Evolutionary conservation across 2,113 vertebrate genomes (phyloP).

Genomic region (Psilopsiagon aurifrons): DNA sequence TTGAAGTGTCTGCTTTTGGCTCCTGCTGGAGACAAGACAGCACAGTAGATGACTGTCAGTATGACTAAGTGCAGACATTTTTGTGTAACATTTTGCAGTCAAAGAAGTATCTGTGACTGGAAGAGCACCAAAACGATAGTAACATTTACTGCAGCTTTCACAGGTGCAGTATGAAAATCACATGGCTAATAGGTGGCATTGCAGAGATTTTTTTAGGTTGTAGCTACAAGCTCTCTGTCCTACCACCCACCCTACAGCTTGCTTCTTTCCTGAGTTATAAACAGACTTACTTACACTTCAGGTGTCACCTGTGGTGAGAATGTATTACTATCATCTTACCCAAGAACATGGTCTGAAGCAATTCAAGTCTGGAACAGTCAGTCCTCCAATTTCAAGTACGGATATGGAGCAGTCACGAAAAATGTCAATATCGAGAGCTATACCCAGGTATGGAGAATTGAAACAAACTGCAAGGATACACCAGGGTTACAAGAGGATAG

Average conservation of each 20-base stretch:
- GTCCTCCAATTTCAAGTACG: slow-evolving; percentile 33
- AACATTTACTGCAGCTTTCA: not conserved
- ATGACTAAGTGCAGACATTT: not conserved
- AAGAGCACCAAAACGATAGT: not conserved
- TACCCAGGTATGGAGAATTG: slow-evolving; percentile 33
- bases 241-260: not conserved
- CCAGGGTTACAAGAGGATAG: not conserved
- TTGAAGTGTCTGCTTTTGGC: not conserved
- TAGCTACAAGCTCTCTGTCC: not conserved
- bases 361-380: slow-evolving; percentile 27
- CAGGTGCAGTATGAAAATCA: not conserved
- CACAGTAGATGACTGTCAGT: not conserved
- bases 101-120: not conserved
- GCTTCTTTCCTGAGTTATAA: not conserved
- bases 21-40: not conserved
- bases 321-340: not conserved
- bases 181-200: not conserved
- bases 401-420: not conserved
- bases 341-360: slow-evolving; percentile 24
- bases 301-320: slow-evolving; percentile 46
- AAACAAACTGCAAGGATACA: not conserved
- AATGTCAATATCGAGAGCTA: not conserved
- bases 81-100: not conserved
- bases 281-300: not conserved
- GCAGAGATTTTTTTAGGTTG: not conserved